Evolutionary conservation across 2,113 vertebrate genomes (phyloP).

Genomic region (Chaetops frenatus): DNA sequence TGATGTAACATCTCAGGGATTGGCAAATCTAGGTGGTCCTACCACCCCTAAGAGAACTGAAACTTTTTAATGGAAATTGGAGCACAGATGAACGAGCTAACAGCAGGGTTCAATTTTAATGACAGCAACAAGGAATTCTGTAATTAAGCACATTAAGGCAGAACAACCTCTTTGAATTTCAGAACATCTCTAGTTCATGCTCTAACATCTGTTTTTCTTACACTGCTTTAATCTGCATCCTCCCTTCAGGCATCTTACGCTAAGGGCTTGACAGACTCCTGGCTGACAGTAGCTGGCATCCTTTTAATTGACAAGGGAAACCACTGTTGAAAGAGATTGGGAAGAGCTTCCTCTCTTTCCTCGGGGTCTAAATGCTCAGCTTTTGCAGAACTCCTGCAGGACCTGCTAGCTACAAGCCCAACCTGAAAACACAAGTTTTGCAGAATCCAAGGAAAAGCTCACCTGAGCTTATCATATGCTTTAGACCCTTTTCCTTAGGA

Average conservation of each 20-base stretch:
- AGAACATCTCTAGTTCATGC: constrained; percentile 29
- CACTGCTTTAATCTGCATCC: constrained; percentile 48
- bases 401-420: not conserved
- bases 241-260: constrained; percentile 45
- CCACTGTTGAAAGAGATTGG: constrained; percentile 16
- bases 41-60: not conserved
- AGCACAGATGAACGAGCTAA: constrained; percentile 45
- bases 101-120: constrained; percentile 61
- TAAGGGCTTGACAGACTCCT: constrained; percentile 26
- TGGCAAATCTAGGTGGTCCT: constrained; percentile 34
- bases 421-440: not conserved
- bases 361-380: not conserved
- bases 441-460: not conserved
- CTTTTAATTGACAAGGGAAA: constrained; percentile 48
- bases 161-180: constrained; percentile 58
- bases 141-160: constrained; percentile 62
- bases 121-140: constrained; percentile 51
- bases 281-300: constrained; percentile 22
- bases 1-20: constrained; percentile 17
- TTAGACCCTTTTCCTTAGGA: not conserved
- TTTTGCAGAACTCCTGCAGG: constrained; percentile 22
- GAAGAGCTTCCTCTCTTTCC: constrained; percentile 21
- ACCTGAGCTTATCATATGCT: not conserved
- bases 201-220: constrained; percentile 53
- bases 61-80: constrained; percentile 28